Evolutionary conservation across 2,888 invertebrate genomes (phyloP).

Genomic region (Tribolium freemani): DNA sequence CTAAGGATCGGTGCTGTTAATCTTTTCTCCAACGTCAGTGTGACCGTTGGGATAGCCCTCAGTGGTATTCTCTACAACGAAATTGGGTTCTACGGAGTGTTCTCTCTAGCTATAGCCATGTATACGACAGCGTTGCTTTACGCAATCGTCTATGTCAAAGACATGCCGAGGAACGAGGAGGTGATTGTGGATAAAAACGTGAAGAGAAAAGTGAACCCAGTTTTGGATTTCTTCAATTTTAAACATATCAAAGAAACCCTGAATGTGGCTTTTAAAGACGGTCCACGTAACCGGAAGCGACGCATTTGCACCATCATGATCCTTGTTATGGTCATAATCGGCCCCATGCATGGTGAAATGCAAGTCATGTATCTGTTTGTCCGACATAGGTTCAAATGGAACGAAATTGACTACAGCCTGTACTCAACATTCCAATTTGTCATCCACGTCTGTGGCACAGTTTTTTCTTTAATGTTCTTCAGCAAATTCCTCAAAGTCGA

Average conservation of each 20-base stretch:
- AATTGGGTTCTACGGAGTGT: slow-evolving; percentile 72
- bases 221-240: slow-evolving; percentile 65
- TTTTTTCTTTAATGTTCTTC: slow-evolving; percentile 60
- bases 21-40: slow-evolving; percentile 69
- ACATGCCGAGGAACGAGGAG: slow-evolving; percentile 39
- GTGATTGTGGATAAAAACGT: slow-evolving; percentile 33
- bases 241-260: slow-evolving; percentile 70
- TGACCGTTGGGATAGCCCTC: slow-evolving; percentile 69
- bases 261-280: slow-evolving; percentile 69
- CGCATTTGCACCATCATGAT: slow-evolving; percentile 70
- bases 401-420: slow-evolving; percentile 73
- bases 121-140: slow-evolving; percentile 69
- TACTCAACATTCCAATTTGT: slow-evolving; percentile 73
- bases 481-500: slow-evolving; percentile 60
- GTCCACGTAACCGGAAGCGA: slow-evolving; percentile 66
- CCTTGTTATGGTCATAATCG: slow-evolving; percentile 70
- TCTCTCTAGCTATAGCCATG: slow-evolving; percentile 66
- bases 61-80: slow-evolving; percentile 70
- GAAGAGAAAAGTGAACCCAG: slow-evolving; percentile 48
- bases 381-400: slow-evolving; percentile 73
- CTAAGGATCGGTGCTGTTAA: slow-evolving; percentile 73
- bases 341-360: slow-evolving; percentile 73
- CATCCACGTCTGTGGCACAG: slow-evolving; percentile 69
- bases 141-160: slow-evolving; percentile 65
- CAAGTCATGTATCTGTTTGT: slow-evolving; percentile 72